A percentile compares a stretch with the other conserved stretches of the same genome.
Evolutionary conservation across 1,140 invertebrate genomes (phyloP).

Genomic region (Pemphigus obesinymphae): DNA sequence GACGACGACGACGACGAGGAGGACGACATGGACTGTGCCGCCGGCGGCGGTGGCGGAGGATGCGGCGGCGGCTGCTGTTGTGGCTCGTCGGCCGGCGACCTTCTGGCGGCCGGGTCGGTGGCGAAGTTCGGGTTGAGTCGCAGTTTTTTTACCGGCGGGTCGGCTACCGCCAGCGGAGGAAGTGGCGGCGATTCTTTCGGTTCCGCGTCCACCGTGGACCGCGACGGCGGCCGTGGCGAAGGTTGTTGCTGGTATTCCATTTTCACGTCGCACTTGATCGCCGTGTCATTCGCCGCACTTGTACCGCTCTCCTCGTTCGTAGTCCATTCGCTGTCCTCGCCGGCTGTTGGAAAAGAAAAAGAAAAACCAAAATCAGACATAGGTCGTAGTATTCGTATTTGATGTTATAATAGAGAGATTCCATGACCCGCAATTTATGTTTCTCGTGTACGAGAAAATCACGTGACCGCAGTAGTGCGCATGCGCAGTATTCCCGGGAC

Average conservation of each 20-base stretch:
- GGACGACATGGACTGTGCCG: background rate
- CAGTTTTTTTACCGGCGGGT: background rate
- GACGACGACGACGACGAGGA: background rate
- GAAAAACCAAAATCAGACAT: too few relatives aligned
- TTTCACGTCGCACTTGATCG: background rate
- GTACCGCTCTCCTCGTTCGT: background rate
- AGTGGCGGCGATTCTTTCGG: background rate
- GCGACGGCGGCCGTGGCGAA: background rate
- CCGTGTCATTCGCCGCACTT: background rate
- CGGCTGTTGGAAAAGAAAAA: background rate
- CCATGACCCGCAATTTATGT: too few relatives aligned
- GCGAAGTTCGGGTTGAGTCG: constrained; percentile 24
- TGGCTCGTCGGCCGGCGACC: background rate
- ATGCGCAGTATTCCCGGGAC: too few relatives aligned
- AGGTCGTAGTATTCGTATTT: too few relatives aligned
- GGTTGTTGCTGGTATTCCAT: background rate
- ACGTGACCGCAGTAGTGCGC: too few relatives aligned
- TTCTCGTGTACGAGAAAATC: too few relatives aligned
- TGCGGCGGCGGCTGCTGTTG: background rate
- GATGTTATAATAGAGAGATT: too few relatives aligned
- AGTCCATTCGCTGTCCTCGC: constrained; percentile 29
- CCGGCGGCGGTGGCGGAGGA: background rate
- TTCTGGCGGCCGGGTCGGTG: background rate
- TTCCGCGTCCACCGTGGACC: background rate
- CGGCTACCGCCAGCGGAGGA: background rate